Evolutionary conservation across 2,797 vertebrate genomes (phyloP), one percentile per base, ranked within the genome.

Genomic region (Coccyzus lansbergi): DNA sequence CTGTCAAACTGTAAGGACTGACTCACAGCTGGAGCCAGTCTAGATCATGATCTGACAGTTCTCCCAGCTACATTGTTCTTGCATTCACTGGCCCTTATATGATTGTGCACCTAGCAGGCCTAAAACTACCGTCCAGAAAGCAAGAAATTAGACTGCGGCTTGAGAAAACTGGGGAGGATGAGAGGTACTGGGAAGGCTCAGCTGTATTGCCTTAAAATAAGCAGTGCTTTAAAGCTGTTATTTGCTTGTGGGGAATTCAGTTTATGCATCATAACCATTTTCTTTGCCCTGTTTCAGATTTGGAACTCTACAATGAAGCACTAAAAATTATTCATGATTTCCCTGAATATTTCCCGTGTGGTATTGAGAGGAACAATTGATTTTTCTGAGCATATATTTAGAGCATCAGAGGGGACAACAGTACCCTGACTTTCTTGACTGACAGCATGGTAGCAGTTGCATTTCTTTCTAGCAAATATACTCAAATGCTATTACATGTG

Each of bases 241-340:
- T 13, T 83, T 48, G 33, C 51, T 71, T 72, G 11, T 63, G 25
- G 11, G 34, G 34, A 79, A 80, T 56, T 94, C 29, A 60, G 19
- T 34, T 79, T 60, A 6, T 13, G 26, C 42, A 46, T 90, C 42
- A 4, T 59, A 86, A 86, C 58, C 1, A 15, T 86, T 88, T 89
- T 44, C 86, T 83, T 70, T 90, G 38, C 7, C 15, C 19, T 94
- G 18, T 97, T 95, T 79, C 97, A 99, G 99, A 99, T 96, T 88
- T 99, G 70, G 98, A 98, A 91, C 97, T 99, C 67, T 99, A 99
- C 86, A 99, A 99, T 28, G 99, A 99, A 97, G 98, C 98, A 28
- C 91, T 99, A 93, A 99, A 99, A 96, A 97, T 99, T 88, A 96
- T 99, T 91, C 98, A 99, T 22, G 99, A 99, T 46, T 99, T 98